phyloP scores from a whole-genome alignment of 1,140 invertebrate species.

The Trichogramma pretiosum region DNA sequence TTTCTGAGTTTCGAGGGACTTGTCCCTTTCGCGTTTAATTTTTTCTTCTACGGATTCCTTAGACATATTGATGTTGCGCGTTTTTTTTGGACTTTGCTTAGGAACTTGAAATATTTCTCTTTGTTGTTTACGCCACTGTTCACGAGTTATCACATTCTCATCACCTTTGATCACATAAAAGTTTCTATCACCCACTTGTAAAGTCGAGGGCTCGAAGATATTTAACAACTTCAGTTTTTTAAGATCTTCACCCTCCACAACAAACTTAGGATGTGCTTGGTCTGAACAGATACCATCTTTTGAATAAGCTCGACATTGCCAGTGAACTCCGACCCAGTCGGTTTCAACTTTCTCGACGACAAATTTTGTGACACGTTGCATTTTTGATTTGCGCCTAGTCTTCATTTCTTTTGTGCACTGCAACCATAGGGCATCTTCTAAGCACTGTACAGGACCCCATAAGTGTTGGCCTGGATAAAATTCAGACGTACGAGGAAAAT shows the following conservation, averaged over 20 bases:
- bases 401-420: constrained; percentile 67
- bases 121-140: constrained; percentile 50
- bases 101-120: constrained; percentile 40
- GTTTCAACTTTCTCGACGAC: constrained; percentile 57
- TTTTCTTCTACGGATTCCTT: constrained; percentile 27
- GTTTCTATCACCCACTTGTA: constrained; percentile 79
- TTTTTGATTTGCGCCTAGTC: constrained; percentile 54
- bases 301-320: constrained; percentile 69
- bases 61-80: constrained; percentile 26
- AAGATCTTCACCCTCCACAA: constrained; percentile 66
- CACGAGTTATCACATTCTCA: constrained; percentile 49
- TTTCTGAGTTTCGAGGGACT: constrained; percentile 23
- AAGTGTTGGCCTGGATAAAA: constrained; percentile 72
- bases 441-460: constrained; percentile 57
- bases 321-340: constrained; percentile 62
- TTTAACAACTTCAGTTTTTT: constrained; percentile 70
- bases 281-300: constrained; percentile 50
- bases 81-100: constrained; percentile 39
- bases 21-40: constrained; percentile 23
- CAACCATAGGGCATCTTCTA: constrained; percentile 71
- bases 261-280: constrained; percentile 58
- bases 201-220: constrained; percentile 78
- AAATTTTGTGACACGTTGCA: constrained; percentile 46
- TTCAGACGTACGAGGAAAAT: constrained; percentile 54
- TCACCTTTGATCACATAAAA: constrained; percentile 54